These are phyloP conservation scores for Danio aesculapii DNA, from an alignment of 2,797 vertebrate species.

Conservation along the genomic window DNA sequence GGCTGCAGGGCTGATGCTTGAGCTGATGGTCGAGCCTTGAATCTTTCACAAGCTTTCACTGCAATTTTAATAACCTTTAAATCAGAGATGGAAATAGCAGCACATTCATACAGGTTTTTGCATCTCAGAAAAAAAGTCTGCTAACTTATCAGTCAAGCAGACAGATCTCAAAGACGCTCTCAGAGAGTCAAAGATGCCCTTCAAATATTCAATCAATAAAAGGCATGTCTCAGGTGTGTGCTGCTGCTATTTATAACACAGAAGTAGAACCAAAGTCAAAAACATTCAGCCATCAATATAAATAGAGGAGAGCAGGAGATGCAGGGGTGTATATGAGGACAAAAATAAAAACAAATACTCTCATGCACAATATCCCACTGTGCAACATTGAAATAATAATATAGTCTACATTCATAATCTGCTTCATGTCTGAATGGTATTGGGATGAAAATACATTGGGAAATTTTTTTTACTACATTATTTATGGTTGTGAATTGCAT, in stretches of 20 bases:
- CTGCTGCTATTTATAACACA: conserved; percentile 30
- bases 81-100: conserved; percentile 20
- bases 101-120: neutral
- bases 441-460: no score
- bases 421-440: neutral
- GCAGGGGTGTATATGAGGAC: no score
- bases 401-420: neutral
- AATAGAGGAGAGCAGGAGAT: neutral
- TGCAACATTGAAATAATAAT: neutral
- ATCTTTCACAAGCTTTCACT: conserved; percentile 55
- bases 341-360: neutral
- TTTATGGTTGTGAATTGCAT: no score
- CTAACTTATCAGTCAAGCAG: neutral
- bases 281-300: conserved; percentile 31
- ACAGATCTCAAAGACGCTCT: neutral
- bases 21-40: conserved; percentile 50
- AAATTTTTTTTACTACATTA: no score
- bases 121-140: neutral
- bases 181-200: neutral
- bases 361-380: neutral
- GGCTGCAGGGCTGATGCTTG: neutral
- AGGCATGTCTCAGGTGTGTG: neutral
- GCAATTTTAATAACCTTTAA: conserved; percentile 55
- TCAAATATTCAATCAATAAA: conserved; percentile 26
- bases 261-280: conserved; percentile 32